Percentiles rank a stretch among this genome's conserved stretches.
phyloP scores from a whole-genome alignment of 2,113 vertebrate species.

The Strigops habroptila region DNA sequence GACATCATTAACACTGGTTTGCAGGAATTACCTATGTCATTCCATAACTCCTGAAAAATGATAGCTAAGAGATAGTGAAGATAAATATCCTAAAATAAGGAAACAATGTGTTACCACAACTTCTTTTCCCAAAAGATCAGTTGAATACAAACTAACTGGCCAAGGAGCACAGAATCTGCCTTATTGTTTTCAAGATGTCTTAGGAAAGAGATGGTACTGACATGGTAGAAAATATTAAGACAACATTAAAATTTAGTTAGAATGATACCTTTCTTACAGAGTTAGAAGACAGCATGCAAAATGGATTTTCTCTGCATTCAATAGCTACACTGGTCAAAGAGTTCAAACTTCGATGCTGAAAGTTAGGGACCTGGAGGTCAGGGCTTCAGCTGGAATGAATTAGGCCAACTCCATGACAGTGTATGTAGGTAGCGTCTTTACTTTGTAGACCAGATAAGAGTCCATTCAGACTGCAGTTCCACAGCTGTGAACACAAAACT shows the following conservation, averaged over 20 bases:
- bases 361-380: not conserved
- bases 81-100: not conserved
- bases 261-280: not conserved
- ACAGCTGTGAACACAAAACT: constrained; percentile 6
- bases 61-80: not conserved
- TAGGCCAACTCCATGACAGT: not conserved
- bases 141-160: not conserved
- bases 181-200: not conserved
- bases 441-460: not conserved
- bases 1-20: not conserved
- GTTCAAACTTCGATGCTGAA: not conserved
- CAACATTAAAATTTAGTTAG: not conserved
- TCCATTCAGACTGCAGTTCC: not conserved
- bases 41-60: not conserved
- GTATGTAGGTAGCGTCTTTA: not conserved
- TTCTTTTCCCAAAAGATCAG: not conserved
- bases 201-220: not conserved
- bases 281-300: constrained; percentile 28
- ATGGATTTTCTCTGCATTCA: constrained; percentile 48
- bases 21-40: not conserved
- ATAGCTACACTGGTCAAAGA: not conserved
- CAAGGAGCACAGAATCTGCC: not conserved
- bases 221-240: not conserved
- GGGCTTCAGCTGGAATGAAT: not conserved
- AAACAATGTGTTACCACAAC: constrained; percentile 17